These are phyloP conservation scores for Tympanuchus pallidicinctus DNA, from an alignment of 2,113 vertebrate genomes.

Conservation along the genomic window DNA sequence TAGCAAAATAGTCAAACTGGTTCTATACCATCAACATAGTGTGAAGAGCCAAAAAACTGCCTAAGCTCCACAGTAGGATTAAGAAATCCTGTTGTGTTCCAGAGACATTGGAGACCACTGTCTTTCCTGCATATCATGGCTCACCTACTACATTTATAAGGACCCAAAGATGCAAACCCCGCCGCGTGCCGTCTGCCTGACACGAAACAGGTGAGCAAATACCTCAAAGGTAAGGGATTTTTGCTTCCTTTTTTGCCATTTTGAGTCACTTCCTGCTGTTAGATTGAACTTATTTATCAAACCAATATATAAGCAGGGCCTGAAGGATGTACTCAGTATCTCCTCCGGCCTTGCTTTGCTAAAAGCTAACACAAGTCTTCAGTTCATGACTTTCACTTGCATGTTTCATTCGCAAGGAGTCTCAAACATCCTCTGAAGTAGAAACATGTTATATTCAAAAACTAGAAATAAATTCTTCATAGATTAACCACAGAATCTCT, in stretches of 20 bases:
- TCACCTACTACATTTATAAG: background rate
- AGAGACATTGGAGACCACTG: background rate
- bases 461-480: background rate
- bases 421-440: background rate
- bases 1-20: background rate
- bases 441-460: background rate
- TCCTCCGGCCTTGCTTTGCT: background rate
- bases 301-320: background rate
- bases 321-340: background rate
- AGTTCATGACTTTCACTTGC: background rate
- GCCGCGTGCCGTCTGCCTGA: background rate
- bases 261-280: background rate
- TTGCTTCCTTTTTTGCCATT: background rate
- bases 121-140: background rate
- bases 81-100: background rate
- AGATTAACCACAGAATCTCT: background rate
- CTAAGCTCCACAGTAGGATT: background rate
- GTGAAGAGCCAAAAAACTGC: background rate
- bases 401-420: background rate
- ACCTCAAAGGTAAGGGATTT: background rate
- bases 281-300: background rate
- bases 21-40: background rate
- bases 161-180: background rate
- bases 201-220: background rate
- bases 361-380: background rate